Base-by-base conservation (phyloP, 2,888 invertebrate genomes). In the Scaptomyza parva region DNA sequence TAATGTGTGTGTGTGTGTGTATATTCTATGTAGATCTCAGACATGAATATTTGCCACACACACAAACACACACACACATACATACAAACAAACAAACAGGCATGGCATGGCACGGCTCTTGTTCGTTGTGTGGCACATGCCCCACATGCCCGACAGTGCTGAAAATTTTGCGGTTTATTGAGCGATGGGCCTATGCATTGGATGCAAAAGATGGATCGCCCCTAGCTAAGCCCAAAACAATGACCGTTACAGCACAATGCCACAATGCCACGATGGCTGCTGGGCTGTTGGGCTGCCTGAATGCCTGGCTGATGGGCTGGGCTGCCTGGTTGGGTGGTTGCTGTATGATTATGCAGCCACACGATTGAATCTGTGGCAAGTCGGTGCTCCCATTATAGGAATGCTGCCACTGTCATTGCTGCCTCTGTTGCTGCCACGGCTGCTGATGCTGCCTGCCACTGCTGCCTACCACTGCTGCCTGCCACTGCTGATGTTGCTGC, bases 281-380 rank as follows among this genome's bases (percentile, higher is more conserved):
- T n/a, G n/a, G n/a, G n/a, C n/a, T n/a, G n/a, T n/a, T n/a, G n/a
- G n/a, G 33, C 14, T 35, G n/a, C 11, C 39, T 62, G 73, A 66
- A 53, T 59, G n/a, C n/a, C n/a, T n/a, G n/a, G n/a, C n/a, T n/a
- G n/a, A n/a, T n/a, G n/a, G n/a, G n/a, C n/a, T n/a, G n/a, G n/a
- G 33, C 14, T 35, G n/a, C 11, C 39, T 62, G 73, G 61, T 51
- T 59, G n/a, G n/a, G n/a, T n/a, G n/a, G n/a, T n/a, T n/a, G 60
- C 61, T 64, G 61, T 61, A 59, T 64, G 64, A 71, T 75, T 71
- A 76, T 76, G 72, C 76, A 76, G 64, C 68, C 75, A 57, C 72
- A 76, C 61, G 76, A 72, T 71, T 76, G 72, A 61, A 69, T 58
- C 71, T 55, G 71, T 68, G 72, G 68, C 68, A 61, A 61, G 51